Percentiles rank a stretch among this genome's conserved stretches.
These are phyloP conservation scores for Muscina levida DNA, from an alignment of 2,888 invertebrate species.

Conservation along the genomic window DNA sequence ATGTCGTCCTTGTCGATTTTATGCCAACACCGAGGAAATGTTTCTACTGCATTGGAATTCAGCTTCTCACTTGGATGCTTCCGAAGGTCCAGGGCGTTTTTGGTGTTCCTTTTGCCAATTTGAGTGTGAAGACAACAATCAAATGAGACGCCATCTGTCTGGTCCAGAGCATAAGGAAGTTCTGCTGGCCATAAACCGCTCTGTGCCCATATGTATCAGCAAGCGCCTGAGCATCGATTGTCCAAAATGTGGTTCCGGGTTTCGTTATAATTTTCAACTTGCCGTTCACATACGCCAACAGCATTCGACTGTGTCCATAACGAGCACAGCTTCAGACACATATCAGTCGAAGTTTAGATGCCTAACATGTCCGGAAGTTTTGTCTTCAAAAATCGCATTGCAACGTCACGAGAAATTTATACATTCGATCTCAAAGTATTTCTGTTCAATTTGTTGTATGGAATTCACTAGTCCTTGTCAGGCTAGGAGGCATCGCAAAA, in stretches of 20 bases:
- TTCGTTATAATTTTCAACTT: slow-evolving; percentile 88
- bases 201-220: slow-evolving; percentile 89
- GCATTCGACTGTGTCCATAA: slow-evolving; percentile 81
- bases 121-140: slow-evolving; percentile 83
- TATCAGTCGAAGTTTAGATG: slow-evolving; percentile 86
- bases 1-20: slow-evolving; percentile 91
- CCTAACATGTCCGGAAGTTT: slow-evolving; percentile 82
- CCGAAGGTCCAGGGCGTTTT: slow-evolving; percentile 83
- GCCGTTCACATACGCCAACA: slow-evolving; percentile 81
- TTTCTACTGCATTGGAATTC: slow-evolving; percentile 89
- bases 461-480: slow-evolving; percentile 83
- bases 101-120: slow-evolving; percentile 89
- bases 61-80: slow-evolving; percentile 81
- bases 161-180: slow-evolving; percentile 86
- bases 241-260: slow-evolving; percentile 84
- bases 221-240: slow-evolving; percentile 85
- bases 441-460: slow-evolving; percentile 85
- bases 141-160: slow-evolving; percentile 86
- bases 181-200: slow-evolving; percentile 87
- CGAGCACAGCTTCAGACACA: slow-evolving; percentile 83
- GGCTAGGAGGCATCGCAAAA: slow-evolving; percentile 85
- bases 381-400: slow-evolving; percentile 84
- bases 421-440: slow-evolving; percentile 83
- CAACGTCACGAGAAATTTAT: slow-evolving; percentile 85
- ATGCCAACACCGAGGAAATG: slow-evolving; percentile 87